Evolutionary conservation across 2,888 invertebrate genomes (phyloP).

Genomic region (Spicauda simplicius): DNA sequence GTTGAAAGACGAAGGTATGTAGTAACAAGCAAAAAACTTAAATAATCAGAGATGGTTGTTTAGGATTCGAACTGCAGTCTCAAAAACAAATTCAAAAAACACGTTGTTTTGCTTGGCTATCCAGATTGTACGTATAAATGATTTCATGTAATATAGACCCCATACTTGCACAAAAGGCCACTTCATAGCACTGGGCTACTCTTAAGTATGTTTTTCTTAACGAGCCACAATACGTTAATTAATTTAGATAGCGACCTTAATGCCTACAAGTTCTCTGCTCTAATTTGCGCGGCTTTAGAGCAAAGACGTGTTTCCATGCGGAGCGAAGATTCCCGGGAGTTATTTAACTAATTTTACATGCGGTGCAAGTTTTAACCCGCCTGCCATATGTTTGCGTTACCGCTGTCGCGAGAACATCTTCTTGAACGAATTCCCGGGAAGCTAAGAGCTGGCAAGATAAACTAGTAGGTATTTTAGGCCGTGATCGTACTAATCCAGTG

Average conservation of each 20-base stretch:
- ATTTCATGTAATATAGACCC: background rate
- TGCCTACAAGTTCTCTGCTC: slow-evolving; percentile 63
- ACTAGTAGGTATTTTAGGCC: slow-evolving; percentile 41
- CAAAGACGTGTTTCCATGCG: slow-evolving; percentile 77
- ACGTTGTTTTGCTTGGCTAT: no score
- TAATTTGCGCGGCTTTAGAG: slow-evolving; percentile 74
- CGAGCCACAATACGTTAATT: slow-evolving; percentile 58
- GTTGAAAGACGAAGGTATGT: no score
- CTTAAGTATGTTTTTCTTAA: slow-evolving; percentile 21
- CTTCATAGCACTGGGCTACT: background rate
- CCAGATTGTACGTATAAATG: no score
- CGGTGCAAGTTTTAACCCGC: slow-evolving; percentile 74
- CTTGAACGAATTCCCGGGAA: slow-evolving; percentile 49
- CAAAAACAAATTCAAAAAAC: no score
- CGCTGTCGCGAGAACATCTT: slow-evolving; percentile 52
- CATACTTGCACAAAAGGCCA: background rate
- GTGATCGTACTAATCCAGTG: background rate
- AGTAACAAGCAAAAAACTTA: no score
- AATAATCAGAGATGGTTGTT: no score
- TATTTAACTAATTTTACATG: slow-evolving; percentile 79
- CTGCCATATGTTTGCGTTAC: slow-evolving; percentile 70
- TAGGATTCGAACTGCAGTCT: no score
- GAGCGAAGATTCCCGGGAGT: slow-evolving; percentile 68
- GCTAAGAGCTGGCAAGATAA: slow-evolving; percentile 45
- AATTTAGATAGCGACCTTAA: slow-evolving; percentile 71